Base-by-base conservation (phyloP, 2,797 vertebrate species). In the Coregonus sp. region DNA sequence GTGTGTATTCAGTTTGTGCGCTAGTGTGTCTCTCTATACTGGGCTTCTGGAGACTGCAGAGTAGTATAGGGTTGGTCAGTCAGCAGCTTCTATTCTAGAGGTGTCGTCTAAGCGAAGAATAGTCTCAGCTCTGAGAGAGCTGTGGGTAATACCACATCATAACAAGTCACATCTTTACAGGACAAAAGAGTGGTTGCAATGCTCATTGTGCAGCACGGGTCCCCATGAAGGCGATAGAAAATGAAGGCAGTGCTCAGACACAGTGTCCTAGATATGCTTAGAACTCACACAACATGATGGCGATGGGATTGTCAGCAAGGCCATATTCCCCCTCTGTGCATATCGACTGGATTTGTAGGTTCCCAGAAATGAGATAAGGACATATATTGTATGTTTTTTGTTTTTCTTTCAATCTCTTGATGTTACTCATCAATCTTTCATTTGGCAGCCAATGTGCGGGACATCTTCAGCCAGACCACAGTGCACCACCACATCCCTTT, bases 401-500 rank as follows among this genome's bases (percentile, higher is more conserved):
- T 76, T 70, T 47, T 47, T 47, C 2, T 1, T 7, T 37, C 56
- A 75, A 78, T 79, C 79, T 15, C 40, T 47, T 47, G 40, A 74
- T 74, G 75, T 84, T 25, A 56, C 65, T 88, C 71, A 79, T 54
- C 79, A 56, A 0, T 51, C 37, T 79, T 70, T 87, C 65, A 25
- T 73, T 85, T 75, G 85, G 86, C 20, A 99, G 97, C 97, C 92
- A 97, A 99, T 94, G 95, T 99, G 76, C 96, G 96, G 72, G 97
- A 98, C 92, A 97, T 99, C 93, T 97, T 98, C 94, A 97, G 97
- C 88, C 97, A 99, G 94, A 98, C 96, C 72, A 92, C 95, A 82
- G 96, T 96, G 86, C 97, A 99, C 88, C 97, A 96, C 87, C 97
- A 99, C 90, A 99, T 99, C 91, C 97, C 97, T 86, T 99, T 99